Conservation (phyloP, 1,140 invertebrate genomes). For the Aphelenchoides avenae region DNA sequence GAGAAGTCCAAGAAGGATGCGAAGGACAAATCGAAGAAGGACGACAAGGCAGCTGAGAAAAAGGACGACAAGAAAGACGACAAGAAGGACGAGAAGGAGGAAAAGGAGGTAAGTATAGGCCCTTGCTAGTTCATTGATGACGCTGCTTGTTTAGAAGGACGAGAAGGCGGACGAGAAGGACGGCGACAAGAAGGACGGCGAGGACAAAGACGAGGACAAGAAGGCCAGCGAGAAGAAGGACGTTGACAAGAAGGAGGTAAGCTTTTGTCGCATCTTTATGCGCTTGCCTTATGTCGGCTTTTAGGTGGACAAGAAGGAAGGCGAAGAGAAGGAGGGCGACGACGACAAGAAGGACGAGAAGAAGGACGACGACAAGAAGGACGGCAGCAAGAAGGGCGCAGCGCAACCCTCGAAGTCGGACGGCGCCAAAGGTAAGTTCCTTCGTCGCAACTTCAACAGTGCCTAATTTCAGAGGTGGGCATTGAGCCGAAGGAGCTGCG, state of each 20-base stretch:
- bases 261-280: too few species aligned
- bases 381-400: conserved; percentile 9
- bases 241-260: conserved; percentile 32
- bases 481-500: conserved; percentile 19
- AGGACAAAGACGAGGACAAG: conserved; percentile 8
- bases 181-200: conserved; percentile 11
- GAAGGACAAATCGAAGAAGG: too few species aligned
- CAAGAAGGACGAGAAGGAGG: too few species aligned
- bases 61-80: too few species aligned
- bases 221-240: conserved; percentile 15
- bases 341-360: conserved; percentile 12
- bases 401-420: conserved; percentile 13
- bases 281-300: too few species aligned
- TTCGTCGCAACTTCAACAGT: background rate
- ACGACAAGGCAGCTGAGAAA: too few species aligned
- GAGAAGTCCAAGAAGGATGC: too few species aligned
- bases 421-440: conserved; percentile 10
- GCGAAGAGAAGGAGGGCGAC: conserved; percentile 11
- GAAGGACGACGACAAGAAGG: background rate
- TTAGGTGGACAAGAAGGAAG: background rate
- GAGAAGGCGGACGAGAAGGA: conserved; percentile 15
- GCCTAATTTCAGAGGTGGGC: conserved; percentile 1
- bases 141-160: conserved; percentile 2
- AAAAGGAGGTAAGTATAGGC: too few species aligned
- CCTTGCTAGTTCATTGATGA: conserved; percentile 5